These are phyloP conservation scores for Hypena proboscidalis DNA, from an alignment of 2,888 invertebrate species.

Conservation along the genomic window DNA sequence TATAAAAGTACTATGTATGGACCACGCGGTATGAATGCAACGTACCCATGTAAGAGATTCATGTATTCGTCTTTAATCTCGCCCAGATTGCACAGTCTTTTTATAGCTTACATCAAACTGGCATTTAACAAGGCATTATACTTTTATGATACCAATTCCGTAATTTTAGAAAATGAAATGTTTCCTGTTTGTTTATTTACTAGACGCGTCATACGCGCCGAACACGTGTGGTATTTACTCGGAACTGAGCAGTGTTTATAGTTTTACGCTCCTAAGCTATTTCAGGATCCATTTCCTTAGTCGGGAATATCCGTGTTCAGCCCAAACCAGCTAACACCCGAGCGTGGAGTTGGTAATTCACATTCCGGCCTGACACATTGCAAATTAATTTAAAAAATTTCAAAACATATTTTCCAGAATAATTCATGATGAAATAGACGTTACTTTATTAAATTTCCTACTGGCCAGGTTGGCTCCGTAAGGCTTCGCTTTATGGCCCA, in stretches of 20 bases:
- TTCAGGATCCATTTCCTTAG: constrained; percentile 60
- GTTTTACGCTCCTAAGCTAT: constrained; percentile 66
- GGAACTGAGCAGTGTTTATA: constrained; percentile 53
- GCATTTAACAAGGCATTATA: constrained; percentile 29
- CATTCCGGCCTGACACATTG: constrained; percentile 35
- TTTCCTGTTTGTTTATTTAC: constrained; percentile 42
- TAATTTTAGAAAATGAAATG: constrained; percentile 28
- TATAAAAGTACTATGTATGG: constrained; percentile 23
- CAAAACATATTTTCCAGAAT: constrained; percentile 57
- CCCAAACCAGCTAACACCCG: constrained; percentile 16
- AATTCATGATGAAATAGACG: constrained; percentile 72
- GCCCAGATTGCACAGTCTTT: constrained; percentile 14
- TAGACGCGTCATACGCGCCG: constrained; percentile 35
- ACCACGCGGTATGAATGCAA: constrained; percentile 11
- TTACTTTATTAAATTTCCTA: constrained; percentile 78
- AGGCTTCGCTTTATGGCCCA: constrained; percentile 74
- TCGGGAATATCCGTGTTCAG: constrained; percentile 40
- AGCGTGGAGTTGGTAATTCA: constrained; percentile 21
- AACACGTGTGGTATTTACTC: constrained; percentile 60
- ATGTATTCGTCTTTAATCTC: constrained; percentile 22
- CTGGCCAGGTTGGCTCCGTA: constrained; percentile 63
- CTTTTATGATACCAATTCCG: constrained; percentile 10
- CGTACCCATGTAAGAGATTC: constrained; percentile 12
- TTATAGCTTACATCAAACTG: constrained; percentile 18
- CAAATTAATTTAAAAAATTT: constrained; percentile 54